A percentile compares a stretch with the other conserved stretches of the same genome.
Conservation (phyloP, 2,888 invertebrate species). For the Cephus pulcher region DNA sequence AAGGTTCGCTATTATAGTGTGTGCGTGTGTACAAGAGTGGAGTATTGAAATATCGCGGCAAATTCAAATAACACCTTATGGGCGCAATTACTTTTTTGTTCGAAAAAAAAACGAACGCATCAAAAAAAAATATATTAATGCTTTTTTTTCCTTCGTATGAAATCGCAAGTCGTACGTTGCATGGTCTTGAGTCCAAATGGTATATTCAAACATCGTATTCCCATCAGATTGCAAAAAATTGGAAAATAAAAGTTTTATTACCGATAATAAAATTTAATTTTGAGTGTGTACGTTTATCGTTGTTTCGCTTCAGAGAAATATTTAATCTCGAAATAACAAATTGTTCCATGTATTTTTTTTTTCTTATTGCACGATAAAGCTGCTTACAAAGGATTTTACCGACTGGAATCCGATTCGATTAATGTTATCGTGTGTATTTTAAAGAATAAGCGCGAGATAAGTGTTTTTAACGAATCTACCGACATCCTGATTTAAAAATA, state of each 20-base stretch:
- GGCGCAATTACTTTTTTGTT: neutral
- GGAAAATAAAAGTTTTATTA: neutral
- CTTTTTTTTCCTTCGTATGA: neutral
- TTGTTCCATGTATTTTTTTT: neutral
- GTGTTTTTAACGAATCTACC: neutral
- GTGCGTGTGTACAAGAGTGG: conserved; percentile 3
- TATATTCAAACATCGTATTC: neutral
- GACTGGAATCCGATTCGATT: neutral
- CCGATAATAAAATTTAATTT: neutral
- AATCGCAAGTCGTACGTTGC: neutral
- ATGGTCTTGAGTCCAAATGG: neutral
- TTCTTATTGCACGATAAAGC: neutral
- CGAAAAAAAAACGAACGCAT: neutral
- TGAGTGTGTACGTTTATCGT: neutral
- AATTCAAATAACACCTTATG: neutral
- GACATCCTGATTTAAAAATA: neutral
- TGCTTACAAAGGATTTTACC: neutral
- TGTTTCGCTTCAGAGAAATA: neutral
- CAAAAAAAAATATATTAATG: neutral
- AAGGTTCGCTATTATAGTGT: conserved; percentile 67
- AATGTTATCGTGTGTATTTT: neutral
- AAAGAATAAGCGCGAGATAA: neutral
- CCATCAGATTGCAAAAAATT: neutral
- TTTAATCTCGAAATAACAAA: neutral
- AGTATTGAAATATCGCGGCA: neutral